Evolutionary conservation across 1,140 invertebrate genomes (phyloP).

Genomic region (Euwallacea similis): DNA sequence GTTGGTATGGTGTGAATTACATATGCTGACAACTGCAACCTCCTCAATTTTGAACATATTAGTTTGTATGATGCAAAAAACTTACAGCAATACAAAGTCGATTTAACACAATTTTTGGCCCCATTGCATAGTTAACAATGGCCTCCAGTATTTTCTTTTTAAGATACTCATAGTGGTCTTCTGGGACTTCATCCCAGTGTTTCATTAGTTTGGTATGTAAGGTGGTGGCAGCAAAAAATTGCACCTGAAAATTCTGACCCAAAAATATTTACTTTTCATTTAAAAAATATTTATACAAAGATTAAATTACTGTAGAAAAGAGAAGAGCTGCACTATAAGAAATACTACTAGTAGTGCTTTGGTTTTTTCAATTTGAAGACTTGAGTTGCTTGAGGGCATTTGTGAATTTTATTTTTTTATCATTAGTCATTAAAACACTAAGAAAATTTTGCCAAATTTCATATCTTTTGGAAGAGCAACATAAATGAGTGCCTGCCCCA

Average conservation of each 20-base stretch:
- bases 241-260: constrained; percentile 77
- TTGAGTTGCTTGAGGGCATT: too few relatives aligned
- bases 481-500: too few relatives aligned
- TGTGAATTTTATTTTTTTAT: too few relatives aligned
- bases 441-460: too few relatives aligned
- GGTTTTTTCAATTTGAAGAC: too few relatives aligned
- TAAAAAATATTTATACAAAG: too few relatives aligned
- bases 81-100: constrained; percentile 85
- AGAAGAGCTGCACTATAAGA: too few relatives aligned
- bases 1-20: constrained; percentile 66
- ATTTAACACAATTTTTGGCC: constrained; percentile 82
- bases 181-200: constrained; percentile 82
- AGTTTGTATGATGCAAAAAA: constrained; percentile 32
- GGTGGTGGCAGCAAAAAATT: constrained; percentile 90
- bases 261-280: constrained; percentile 27
- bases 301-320: too few relatives aligned
- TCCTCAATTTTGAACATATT: constrained; percentile 1
- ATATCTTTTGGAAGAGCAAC: too few relatives aligned
- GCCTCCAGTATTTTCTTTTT: constrained; percentile 75
- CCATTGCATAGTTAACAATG: constrained; percentile 72
- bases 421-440: too few relatives aligned
- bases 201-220: constrained; percentile 84
- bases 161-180: constrained; percentile 72
- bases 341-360: too few relatives aligned
- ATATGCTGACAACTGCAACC: constrained; percentile 64